Base-by-base conservation (phyloP, 2,797 vertebrate species). In the Hydrophis major region DNA sequence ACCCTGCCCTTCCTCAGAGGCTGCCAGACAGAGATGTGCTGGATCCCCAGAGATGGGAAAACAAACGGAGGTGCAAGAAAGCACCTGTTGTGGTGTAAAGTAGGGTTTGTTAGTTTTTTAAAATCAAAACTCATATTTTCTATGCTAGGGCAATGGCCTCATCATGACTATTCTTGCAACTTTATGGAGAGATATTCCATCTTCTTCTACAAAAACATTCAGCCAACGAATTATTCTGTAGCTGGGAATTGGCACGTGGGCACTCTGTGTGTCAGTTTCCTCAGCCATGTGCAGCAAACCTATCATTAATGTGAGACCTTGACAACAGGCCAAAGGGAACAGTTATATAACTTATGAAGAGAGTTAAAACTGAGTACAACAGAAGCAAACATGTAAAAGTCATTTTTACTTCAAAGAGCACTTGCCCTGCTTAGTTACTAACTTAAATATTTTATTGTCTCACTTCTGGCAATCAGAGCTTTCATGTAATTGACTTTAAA, bases 281-380 rank as follows among this genome's bases (percentile, higher is more conserved):
- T 8, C 27, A 59, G 90, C 93, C 86, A 53, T 14, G 94, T 55
- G 37, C 90, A 92, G 93, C 90, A 92, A 93, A 95, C 96, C 92
- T 96, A 94, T 92, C 8, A 0, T 95, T 98, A 97, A 97, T 96
- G 96, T 97, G 96, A 93, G 95, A 96, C 90, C 93, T 93, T 98
- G 97, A 94, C 94, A 7, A 0, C 16, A 55, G 91, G 97, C 97
- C 98, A 98, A 97, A 93, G 94, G 91, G 96, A 97, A 94, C 89
- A 91, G 95, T 98, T 98, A 97, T 83, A 93, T 97, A 98, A 98
- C 95, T 86, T 98, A 98, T 92, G 86, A 93, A 95, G 96, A 97
- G 96, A 97, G 95, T 95, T 96, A 94, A 96, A 96, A 96, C 93
- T 32, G 50, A 95, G 94, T 88, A 92, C 66, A 90, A 97, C 88